A percentile compares a stretch with the other conserved stretches of the same genome.
These are phyloP conservation scores for Scaptomyza reducta DNA, from an alignment of 2,888 invertebrate species.

Conservation along the genomic window DNA sequence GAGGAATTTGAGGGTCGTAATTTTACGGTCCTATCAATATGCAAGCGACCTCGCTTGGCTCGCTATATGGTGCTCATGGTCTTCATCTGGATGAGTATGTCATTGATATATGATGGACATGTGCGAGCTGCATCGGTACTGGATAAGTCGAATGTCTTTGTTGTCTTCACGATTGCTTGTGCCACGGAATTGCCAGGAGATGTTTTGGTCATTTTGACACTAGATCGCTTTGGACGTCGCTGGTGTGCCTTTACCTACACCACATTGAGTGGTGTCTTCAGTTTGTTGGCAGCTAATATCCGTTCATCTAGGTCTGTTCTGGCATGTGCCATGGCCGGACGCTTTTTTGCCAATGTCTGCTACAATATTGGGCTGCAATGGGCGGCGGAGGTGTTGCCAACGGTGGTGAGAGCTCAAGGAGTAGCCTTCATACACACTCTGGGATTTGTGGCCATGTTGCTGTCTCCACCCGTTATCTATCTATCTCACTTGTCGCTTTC, in stretches of 20 bases:
- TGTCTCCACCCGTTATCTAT: slow-evolving; percentile 94
- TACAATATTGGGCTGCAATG: slow-evolving; percentile 96
- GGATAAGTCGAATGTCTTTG: slow-evolving; percentile 90
- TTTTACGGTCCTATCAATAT: slow-evolving; percentile 91
- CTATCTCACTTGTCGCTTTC: slow-evolving; percentile 86
- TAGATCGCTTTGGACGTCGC: slow-evolving; percentile 91
- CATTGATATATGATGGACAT: slow-evolving; percentile 93
- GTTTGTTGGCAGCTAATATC: slow-evolving; percentile 89
- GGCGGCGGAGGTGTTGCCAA: slow-evolving; percentile 94
- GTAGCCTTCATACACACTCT: slow-evolving; percentile 93
- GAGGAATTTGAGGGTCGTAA: slow-evolving; percentile 88
- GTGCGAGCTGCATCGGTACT: slow-evolving; percentile 93
- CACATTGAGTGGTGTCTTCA: slow-evolving; percentile 91
- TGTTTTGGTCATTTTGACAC: slow-evolving; percentile 90
- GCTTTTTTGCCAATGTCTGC: slow-evolving; percentile 95
- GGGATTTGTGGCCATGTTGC: slow-evolving; percentile 93
- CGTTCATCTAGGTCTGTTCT: slow-evolving; percentile 89
- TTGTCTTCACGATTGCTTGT: slow-evolving; percentile 92
- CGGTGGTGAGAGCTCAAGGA: slow-evolving; percentile 94
- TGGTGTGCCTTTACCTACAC: slow-evolving; percentile 93
- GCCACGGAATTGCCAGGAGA: slow-evolving; percentile 94
- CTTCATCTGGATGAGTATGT: slow-evolving; percentile 93
- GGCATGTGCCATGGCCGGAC: slow-evolving; percentile 90
- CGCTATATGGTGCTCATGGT: slow-evolving; percentile 90
- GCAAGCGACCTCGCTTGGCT: slow-evolving; percentile 89